Evolutionary conservation across 2,888 invertebrate genomes (phyloP).

Genomic region (Yponomeuta sedellus): DNA sequence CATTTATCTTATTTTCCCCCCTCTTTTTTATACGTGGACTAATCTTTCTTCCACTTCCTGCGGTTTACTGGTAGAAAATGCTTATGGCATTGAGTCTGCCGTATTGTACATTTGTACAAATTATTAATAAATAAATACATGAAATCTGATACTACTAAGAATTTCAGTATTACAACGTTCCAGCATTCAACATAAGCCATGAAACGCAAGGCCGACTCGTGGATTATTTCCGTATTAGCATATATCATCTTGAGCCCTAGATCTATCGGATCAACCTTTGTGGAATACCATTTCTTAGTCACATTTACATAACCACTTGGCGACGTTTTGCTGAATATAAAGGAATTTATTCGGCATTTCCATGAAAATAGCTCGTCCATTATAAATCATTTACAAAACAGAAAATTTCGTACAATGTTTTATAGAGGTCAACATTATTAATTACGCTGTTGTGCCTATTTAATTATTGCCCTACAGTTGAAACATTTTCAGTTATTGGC

Average conservation of each 20-base stretch:
- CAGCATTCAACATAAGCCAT: constrained; percentile 19
- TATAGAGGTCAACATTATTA: not conserved
- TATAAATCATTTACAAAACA: not conserved
- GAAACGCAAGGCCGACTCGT: constrained; percentile 19
- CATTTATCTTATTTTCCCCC: too few relatives aligned
- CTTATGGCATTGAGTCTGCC: too few relatives aligned
- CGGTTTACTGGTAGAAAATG: too few relatives aligned
- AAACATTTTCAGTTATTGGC: not conserved
- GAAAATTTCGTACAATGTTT: not conserved
- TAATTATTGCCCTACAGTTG: too few relatives aligned
- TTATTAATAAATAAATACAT: too few relatives aligned
- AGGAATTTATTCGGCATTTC: constrained; percentile 9
- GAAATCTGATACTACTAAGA: too few relatives aligned
- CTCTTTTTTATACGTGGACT: too few relatives aligned
- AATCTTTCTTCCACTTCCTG: too few relatives aligned
- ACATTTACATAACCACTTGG: constrained; percentile 47
- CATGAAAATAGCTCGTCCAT: not conserved
- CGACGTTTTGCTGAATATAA: constrained; percentile 8
- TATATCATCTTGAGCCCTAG: constrained; percentile 26
- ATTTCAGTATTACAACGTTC: not conserved
- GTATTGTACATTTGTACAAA: too few relatives aligned
- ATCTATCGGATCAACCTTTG: constrained; percentile 33
- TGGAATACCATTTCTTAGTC: constrained; percentile 40
- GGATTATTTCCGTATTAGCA: constrained; percentile 30
- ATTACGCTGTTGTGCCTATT: not conserved